Evolutionary conservation across 92 coral and sea anemone species (phyloP).

Genomic region (Zoanthus sansibaricus): DNA sequence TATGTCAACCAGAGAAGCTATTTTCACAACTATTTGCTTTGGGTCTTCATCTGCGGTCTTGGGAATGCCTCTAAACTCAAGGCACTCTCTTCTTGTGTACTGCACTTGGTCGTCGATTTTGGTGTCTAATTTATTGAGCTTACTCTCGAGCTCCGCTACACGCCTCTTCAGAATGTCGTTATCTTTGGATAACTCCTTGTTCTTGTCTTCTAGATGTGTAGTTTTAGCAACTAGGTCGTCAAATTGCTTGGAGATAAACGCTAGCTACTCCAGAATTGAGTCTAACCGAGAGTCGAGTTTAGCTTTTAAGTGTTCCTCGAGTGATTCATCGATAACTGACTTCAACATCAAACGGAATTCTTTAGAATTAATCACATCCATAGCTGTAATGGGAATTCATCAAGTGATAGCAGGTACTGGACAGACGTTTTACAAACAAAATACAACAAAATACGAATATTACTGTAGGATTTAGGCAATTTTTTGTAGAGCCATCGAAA

Average conservation of each 20-base stretch:
- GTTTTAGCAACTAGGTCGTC: not conserved
- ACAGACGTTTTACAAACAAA: not conserved
- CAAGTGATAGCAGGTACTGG: not conserved
- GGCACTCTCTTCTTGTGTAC: constrained; percentile 28
- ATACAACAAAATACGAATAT: constrained; percentile 14
- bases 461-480: constrained; percentile 14
- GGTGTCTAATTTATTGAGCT: constrained; percentile 30
- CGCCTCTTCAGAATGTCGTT: constrained; percentile 41
- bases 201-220: not conserved
- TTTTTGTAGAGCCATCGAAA: constrained; percentile 11
- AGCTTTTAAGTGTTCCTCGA: too few relatives aligned
- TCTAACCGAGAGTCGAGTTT: not conserved
- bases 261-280: not conserved
- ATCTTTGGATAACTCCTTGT: not conserved
- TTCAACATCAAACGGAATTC: too few relatives aligned
- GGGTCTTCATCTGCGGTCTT: not conserved
- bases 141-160: constrained; percentile 47
- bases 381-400: too few relatives aligned
- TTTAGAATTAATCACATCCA: too few relatives aligned
- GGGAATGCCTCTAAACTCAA: constrained; percentile 25
- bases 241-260: not conserved
- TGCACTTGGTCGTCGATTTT: constrained; percentile 25
- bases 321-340: too few relatives aligned
- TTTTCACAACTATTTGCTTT: too few relatives aligned
- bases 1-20: too few relatives aligned